A percentile compares a stretch with the other conserved stretches of the same genome.
phyloP scores from a whole-genome alignment of 2,113 vertebrate genomes.

The Merops nubicus region DNA sequence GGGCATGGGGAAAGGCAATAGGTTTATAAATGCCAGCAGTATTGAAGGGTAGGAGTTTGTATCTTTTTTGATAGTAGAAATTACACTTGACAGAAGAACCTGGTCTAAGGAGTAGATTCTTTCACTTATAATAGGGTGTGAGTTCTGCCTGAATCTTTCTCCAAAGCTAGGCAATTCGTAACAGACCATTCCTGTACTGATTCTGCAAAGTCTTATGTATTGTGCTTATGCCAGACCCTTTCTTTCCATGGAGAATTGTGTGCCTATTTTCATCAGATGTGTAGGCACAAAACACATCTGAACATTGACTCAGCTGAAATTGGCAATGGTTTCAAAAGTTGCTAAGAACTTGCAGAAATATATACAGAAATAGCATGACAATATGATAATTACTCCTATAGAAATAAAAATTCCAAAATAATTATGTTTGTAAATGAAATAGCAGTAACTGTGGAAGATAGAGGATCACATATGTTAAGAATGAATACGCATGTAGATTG shows the following conservation, averaged over 20 bases:
- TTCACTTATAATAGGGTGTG: neutral
- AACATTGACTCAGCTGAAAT: neutral
- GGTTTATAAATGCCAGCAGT: neutral
- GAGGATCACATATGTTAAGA: neutral
- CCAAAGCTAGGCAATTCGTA: neutral
- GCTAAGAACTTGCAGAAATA: neutral
- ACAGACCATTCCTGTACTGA: neutral
- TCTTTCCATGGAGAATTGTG: neutral
- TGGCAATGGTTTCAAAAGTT: neutral
- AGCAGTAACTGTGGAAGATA: neutral
- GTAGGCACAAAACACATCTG: neutral
- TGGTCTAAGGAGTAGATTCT: neutral
- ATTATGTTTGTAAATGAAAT: neutral
- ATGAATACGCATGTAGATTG: neutral
- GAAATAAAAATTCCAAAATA: neutral
- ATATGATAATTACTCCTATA: neutral
- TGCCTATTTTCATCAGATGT: neutral
- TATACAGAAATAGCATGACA: neutral
- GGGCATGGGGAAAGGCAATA: rapidly evolving
- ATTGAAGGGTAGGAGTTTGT: rapidly evolving
- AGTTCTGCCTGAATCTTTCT: neutral
- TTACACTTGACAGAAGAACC: neutral
- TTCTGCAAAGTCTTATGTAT: neutral
- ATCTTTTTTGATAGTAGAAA: neutral
- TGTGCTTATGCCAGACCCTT: neutral